Conservation (phyloP, 1,140 invertebrate species). For the Apis mellifera region Amel_HAv3.1 CM009941.2:11375001-11375500, state of each 20-base stretch:
- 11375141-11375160: slow-evolving; percentile 52
- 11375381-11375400: background rate
- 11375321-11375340: background rate
- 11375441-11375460: background rate
- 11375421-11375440: too few relatives aligned
- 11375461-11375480: too few relatives aligned
- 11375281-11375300: slow-evolving; percentile 12
- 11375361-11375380: background rate
- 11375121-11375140: slow-evolving; percentile 24
- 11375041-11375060: too few relatives aligned
- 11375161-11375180: slow-evolving; percentile 53
- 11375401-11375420: background rate
- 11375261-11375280: slow-evolving; percentile 17
- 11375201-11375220: background rate
- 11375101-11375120: slow-evolving; percentile 50
- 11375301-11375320: background rate
- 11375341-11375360: background rate
- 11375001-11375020: slow-evolving; percentile 50
- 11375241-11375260: slow-evolving; percentile 19
- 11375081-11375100: slow-evolving; percentile 59
- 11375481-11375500: background rate
- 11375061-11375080: slow-evolving; percentile 47
- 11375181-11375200: slow-evolving; percentile 30
- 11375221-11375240: background rate
- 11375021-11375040: slow-evolving; percentile 12